These are phyloP conservation scores for Cuculus canorus DNA, from an alignment of 2,797 vertebrate species.

Conservation along the genomic window DNA sequence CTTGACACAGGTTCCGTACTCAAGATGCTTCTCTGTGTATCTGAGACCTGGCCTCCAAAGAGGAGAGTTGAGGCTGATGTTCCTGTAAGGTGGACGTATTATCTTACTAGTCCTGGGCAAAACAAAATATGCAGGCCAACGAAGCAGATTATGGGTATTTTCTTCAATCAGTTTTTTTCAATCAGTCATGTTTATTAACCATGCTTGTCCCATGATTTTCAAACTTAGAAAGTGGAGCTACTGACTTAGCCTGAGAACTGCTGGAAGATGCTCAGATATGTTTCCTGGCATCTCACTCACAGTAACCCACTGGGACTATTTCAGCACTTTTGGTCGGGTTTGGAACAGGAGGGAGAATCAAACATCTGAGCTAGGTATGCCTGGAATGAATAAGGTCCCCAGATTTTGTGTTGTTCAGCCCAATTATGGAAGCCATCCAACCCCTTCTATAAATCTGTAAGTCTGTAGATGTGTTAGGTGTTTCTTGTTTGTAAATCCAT, in stretches of 20 bases:
- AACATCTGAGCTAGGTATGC: not conserved
- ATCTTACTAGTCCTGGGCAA: not conserved
- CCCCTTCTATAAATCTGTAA: not conserved
- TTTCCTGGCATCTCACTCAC: not conserved
- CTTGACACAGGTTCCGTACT: rapidly evolving
- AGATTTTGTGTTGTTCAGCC: not conserved
- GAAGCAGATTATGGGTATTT: rapidly evolving
- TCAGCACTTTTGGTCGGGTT: not conserved
- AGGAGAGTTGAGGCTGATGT: not conserved
- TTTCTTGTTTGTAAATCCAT: not conserved
- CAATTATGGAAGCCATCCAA: not conserved
- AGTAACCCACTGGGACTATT: not conserved
- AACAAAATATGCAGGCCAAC: not conserved
- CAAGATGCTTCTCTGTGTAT: not conserved
- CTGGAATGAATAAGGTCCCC: not conserved
- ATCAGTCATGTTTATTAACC: not conserved
- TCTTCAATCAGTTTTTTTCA: not conserved
- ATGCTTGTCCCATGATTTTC: not conserved
- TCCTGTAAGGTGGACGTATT: not conserved
- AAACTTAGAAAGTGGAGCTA: not conserved
- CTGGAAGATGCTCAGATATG: not conserved
- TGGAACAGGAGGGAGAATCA: not conserved
- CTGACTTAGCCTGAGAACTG: not conserved
- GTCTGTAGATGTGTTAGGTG: not conserved
- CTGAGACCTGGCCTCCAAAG: not conserved